These are phyloP conservation scores for Oryzias sinensis DNA, from an alignment of 2,797 vertebrate genomes.

Conservation along the genomic window DNA sequence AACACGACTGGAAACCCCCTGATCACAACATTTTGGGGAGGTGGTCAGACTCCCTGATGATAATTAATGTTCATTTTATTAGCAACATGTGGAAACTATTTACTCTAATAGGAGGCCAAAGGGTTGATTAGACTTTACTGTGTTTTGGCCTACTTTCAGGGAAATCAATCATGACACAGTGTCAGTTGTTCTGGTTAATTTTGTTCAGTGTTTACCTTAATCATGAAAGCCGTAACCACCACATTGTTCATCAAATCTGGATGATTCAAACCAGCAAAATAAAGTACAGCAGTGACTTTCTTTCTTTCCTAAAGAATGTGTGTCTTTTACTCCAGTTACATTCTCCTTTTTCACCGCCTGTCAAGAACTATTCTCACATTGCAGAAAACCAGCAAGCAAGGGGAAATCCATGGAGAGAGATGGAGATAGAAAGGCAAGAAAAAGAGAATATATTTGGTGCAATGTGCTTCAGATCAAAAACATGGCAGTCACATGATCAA, in stretches of 20 bases:
- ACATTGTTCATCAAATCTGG: background rate
- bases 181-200: too few species aligned
- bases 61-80: too few species aligned
- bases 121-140: too few species aligned
- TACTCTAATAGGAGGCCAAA: too few species aligned
- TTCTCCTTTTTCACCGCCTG: constrained; percentile 50
- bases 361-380: constrained; percentile 67
- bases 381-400: constrained; percentile 54
- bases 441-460: constrained; percentile 69
- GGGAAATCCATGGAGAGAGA: constrained; percentile 62
- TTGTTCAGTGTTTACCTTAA: too few species aligned
- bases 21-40: too few species aligned
- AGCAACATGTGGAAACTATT: too few species aligned
- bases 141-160: too few species aligned
- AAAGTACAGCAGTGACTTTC: background rate
- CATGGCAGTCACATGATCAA: constrained; percentile 78
- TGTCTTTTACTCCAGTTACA: constrained; percentile 51
- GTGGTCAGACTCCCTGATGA: too few species aligned
- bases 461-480: constrained; percentile 73
- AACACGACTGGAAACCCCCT: too few species aligned
- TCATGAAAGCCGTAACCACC: too few species aligned
- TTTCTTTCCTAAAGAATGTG: background rate
- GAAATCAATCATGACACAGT: too few species aligned
- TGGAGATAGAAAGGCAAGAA: constrained; percentile 55
- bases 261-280: background rate